Base-by-base conservation (phyloP, 1,140 invertebrate species). In the Pogonus chalceus region DNA sequence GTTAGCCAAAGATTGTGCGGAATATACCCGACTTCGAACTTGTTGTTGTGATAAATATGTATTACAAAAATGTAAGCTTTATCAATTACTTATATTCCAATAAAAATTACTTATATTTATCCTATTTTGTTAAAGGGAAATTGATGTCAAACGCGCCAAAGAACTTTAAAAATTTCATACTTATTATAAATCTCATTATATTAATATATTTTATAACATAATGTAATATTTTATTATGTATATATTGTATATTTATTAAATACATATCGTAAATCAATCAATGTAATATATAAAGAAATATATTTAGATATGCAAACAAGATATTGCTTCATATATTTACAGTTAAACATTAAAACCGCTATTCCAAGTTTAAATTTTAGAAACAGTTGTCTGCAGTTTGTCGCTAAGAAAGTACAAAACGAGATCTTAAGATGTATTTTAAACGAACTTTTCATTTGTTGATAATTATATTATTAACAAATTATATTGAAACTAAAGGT, bases 1-100 rank as follows among this genome's bases (percentile, higher is more conserved):
- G 23, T 67, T 78, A 23, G 79, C 76, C 1, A 71, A 65, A 35
- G 74, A 84, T 69, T 86, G 83, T 64, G 76, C 72, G 23, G 76
- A 79, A 59, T 86, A 84, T 65, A 68, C 71, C 37, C 72, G 81
- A 55, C 62, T 84, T 22, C 67, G 80, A 49, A 78, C 77, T 56
- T 86, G 83, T 63, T 86, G 83, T 67, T 86, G 83, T 68, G 74
- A 80, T 62, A 72, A 74, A 57, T 72, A 76, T 55, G 69, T 81
- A 35, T 76, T 76, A 35, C 70, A 73, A 58, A 68, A 73, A 63
- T 82, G 81, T 83, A 70, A 79, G 80, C 20, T 50, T 24, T 21
- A 24, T 23, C n/a, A 21, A 50, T 50, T 50, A 50, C 23, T 50
- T n/a, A 23, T 50, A 23, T 23, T 50, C 24, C 23, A 24, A 21